Evolutionary conservation across 2,888 invertebrate genomes (phyloP).

Genomic region (Diarsia brunnea): DNA sequence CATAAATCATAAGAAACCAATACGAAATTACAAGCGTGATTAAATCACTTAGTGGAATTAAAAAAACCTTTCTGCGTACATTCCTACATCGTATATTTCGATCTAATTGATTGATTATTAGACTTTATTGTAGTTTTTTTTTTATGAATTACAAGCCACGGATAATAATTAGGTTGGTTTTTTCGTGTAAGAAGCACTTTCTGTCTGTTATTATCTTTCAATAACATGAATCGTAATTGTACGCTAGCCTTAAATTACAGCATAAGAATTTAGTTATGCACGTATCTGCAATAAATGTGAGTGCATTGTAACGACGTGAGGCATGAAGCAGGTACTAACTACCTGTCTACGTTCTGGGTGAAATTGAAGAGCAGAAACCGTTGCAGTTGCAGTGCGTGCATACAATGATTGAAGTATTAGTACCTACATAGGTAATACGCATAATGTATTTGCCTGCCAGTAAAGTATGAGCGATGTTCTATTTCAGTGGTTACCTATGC

Average conservation of each 20-base stretch:
- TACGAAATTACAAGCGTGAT: constrained; percentile 50
- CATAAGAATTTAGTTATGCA: constrained; percentile 42
- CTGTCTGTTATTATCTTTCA: constrained; percentile 51
- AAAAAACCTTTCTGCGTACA: constrained; percentile 33
- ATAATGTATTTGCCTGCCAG: neutral
- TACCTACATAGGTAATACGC: constrained; percentile 24
- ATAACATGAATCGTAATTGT: constrained; percentile 49
- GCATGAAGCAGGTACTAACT: constrained; percentile 18
- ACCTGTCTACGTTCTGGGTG: constrained; percentile 38
- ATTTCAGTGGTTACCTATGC: neutral
- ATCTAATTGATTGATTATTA: constrained; percentile 51
- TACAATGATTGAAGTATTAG: constrained; percentile 46
- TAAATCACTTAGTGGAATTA: constrained; percentile 33
- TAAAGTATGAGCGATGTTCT: neutral
- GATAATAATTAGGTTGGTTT: constrained; percentile 43
- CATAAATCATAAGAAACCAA: constrained; percentile 47
- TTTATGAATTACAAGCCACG: constrained; percentile 23
- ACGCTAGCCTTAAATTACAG: constrained; percentile 51
- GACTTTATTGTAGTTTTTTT: constrained; percentile 54
- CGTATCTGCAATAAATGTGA: constrained; percentile 33
- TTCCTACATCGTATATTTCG: constrained; percentile 39
- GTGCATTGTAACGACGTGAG: constrained; percentile 38
- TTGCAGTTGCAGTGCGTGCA: constrained; percentile 52
- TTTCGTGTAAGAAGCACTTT: constrained; percentile 60
- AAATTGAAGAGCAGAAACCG: constrained; percentile 58